Conservation (phyloP, 2,113 vertebrate genomes). For the Pygoscelis adeliae region DNA sequence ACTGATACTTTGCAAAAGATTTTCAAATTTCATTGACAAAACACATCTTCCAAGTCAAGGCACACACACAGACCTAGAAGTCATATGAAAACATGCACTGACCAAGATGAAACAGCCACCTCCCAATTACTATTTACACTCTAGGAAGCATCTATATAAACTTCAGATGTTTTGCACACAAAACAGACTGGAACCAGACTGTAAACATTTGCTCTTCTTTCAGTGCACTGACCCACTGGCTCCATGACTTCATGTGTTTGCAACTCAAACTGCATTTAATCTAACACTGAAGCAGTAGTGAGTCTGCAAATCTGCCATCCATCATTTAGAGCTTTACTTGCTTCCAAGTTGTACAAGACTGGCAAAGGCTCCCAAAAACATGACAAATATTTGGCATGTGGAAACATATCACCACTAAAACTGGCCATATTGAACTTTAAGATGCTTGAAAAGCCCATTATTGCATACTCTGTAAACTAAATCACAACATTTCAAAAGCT, state of each 20-base stretch:
- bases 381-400: conserved; percentile 20
- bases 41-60: background rate
- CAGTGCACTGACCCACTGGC: conserved; percentile 52
- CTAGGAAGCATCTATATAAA: conserved; percentile 43
- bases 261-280: conserved; percentile 41
- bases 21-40: conserved; percentile 2
- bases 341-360: background rate
- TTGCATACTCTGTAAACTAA: background rate
- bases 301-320: conserved; percentile 44
- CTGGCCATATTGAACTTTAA: background rate
- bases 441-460: background rate
- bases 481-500: background rate
- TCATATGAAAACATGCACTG: background rate
- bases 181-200: conserved; percentile 49
- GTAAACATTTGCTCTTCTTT: conserved; percentile 61
- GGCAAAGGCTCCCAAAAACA: conserved; percentile 21
- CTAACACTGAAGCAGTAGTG: background rate
- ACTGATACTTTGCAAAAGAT: background rate
- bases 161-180: conserved; percentile 36
- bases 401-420: background rate
- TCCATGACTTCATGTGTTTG: conserved; percentile 65
- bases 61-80: background rate
- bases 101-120: background rate
- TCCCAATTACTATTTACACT: conserved; percentile 41
- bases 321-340: background rate